Evolutionary conservation across 1,140 invertebrate species (phyloP), one percentile per base, ranked within the genome.

Genomic region (Lepidotrigona ventralis): DNA sequence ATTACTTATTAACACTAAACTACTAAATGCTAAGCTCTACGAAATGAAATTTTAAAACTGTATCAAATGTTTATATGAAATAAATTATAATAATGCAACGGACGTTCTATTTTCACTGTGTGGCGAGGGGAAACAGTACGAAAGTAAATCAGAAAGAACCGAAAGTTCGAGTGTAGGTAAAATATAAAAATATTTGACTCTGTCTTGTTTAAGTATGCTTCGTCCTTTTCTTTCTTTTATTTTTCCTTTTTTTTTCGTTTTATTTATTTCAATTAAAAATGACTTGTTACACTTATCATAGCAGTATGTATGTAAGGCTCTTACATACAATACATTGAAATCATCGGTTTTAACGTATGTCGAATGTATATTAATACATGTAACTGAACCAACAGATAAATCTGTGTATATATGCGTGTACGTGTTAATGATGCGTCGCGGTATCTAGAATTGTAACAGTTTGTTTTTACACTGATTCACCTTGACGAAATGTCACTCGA

Each of bases 51-150:
- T 88, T 84, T 81, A 88, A 91, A 92, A 92, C 86, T 93, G 92
- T 93, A 93, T 92, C 91, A 93, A 93, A 93, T 93, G 92, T 93
- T 93, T 93, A 93, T 92, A 92, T 92, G 89, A 90, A 92, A 93
- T 92, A 93, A 92, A 93, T 92, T 92, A 92, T 92, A 85, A 92
- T 89, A 85, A 86, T 84, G 85, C 86, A 84, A 56, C 63, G 29
- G 51, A 66, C 19, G 23, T 29, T 21, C 26, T n/a, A 46, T 58
- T 8, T 23, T 68, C 23, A 46, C 9, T 11, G 12, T 53, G 33
- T 5, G 11, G 1, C 17, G 64, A 4, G 51, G 29, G 14, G n/a
- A 51, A 51, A 8, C 11, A 69, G 53, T 9, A 14, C 1, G 46
- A 79, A 46, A 70, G 12, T 46, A 23, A 23, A 54, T 53, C 15